A percentile compares a stretch with the other conserved stretches of the same genome.
These are phyloP conservation scores for Acleris sparsana DNA, from an alignment of 2,888 invertebrate genomes.

Conservation along the genomic window DNA sequence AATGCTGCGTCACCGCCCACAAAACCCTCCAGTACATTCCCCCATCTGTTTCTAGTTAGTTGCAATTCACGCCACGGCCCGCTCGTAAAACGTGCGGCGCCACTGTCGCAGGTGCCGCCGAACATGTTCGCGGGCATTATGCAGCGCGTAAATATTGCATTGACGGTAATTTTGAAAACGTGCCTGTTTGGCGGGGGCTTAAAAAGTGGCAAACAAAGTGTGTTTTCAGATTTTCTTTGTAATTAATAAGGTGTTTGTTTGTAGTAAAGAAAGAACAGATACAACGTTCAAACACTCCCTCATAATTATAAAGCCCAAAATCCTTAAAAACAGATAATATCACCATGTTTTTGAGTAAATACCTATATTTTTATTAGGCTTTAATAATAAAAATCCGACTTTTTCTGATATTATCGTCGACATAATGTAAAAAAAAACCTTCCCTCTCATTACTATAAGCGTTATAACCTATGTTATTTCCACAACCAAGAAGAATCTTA, in stretches of 20 bases:
- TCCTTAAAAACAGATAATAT: too few species aligned
- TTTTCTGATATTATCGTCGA: too few species aligned
- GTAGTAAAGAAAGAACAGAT: neutral
- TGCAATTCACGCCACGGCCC: constrained; percentile 35
- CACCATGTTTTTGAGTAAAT: too few species aligned
- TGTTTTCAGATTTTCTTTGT: neutral
- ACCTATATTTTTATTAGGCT: too few species aligned
- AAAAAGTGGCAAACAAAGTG: neutral
- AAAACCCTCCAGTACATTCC: constrained; percentile 43
- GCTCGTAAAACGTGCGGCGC: constrained; percentile 36
- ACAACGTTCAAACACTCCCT: too few species aligned
- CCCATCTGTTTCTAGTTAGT: constrained; percentile 36
- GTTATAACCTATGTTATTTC: too few species aligned
- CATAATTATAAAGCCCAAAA: too few species aligned
- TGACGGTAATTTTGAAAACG: constrained; percentile 16
- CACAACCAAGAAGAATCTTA: too few species aligned
- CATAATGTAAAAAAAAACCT: too few species aligned
- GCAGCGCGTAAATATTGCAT: constrained; percentile 33
- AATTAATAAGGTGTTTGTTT: neutral
- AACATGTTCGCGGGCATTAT: constrained; percentile 28
- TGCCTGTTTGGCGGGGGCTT: neutral
- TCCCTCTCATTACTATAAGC: too few species aligned
- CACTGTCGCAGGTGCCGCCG: constrained; percentile 34
- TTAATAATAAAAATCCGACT: too few species aligned
- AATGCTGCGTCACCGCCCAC: neutral